phyloP scores from a whole-genome alignment of 2,113 vertebrate genomes.

The Aphyosemion australe region DNA sequence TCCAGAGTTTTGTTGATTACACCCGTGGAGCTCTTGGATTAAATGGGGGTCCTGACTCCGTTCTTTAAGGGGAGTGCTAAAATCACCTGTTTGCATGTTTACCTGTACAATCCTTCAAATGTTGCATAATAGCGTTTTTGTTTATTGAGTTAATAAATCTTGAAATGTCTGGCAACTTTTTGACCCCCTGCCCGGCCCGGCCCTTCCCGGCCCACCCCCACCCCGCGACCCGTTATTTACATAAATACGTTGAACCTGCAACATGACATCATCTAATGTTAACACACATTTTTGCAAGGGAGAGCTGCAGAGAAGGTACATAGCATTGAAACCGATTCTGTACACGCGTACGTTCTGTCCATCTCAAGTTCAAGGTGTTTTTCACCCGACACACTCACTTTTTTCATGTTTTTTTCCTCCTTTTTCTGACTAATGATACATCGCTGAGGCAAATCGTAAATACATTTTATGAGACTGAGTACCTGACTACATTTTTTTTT shows the following conservation, averaged over 20 bases:
- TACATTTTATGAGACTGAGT: constrained; percentile 98
- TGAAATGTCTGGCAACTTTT: constrained; percentile 87
- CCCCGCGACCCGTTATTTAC: constrained; percentile 88
- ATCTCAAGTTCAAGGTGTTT: constrained; percentile 92
- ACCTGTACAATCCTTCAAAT: constrained; percentile 96
- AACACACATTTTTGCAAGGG: constrained; percentile 99
- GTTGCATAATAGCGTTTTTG: constrained; percentile 97
- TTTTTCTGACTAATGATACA: constrained; percentile 86
- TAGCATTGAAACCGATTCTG: constrained; percentile 95
- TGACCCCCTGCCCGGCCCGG: constrained; percentile 79
- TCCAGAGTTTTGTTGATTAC: constrained; percentile 87
- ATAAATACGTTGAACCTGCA: constrained; percentile 99
- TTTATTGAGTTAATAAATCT: constrained; percentile 91
- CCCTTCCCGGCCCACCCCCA: constrained; percentile 36
- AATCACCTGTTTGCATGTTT: constrained; percentile 83
- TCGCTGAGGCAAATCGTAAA: constrained; percentile 97
- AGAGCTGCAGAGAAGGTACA: constrained; percentile 95
- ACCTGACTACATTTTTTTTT: constrained; percentile 90
- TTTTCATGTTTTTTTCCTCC: constrained; percentile 29
- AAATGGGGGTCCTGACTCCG: constrained; percentile 85
- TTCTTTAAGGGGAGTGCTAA: constrained; percentile 73
- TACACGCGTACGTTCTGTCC: constrained; percentile 93
- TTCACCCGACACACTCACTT: constrained; percentile 80
- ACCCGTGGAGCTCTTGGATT: constrained; percentile 87
- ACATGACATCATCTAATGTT: constrained; percentile 99